These are phyloP conservation scores for Teinopalpus imperialis DNA, from an alignment of 2,888 invertebrate species.

Conservation along the genomic window DNA sequence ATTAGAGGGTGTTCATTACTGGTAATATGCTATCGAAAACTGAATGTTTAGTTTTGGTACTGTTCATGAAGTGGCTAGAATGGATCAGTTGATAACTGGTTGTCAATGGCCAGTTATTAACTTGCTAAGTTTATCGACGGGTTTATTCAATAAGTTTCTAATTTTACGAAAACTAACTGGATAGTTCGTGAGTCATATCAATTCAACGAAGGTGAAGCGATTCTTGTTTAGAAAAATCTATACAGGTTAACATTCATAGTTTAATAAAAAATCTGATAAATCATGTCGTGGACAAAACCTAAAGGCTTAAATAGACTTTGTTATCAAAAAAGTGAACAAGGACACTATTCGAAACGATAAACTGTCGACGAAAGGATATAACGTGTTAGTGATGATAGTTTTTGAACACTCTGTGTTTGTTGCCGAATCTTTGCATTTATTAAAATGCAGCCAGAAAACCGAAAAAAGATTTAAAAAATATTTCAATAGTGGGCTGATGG, in stretches of 20 bases:
- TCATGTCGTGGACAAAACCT: slow-evolving; percentile 9
- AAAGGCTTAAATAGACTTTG: slow-evolving; percentile 11
- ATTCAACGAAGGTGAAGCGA: neutral
- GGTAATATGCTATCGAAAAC: too few relatives aligned
- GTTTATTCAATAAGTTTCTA: too few relatives aligned
- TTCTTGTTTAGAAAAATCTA: neutral
- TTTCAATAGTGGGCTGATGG: slow-evolving; percentile 17
- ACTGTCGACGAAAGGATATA: slow-evolving; percentile 8
- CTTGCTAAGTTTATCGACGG: too few relatives aligned
- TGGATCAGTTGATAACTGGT: too few relatives aligned
- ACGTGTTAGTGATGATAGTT: slow-evolving; percentile 14
- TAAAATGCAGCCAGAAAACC: slow-evolving; percentile 19
- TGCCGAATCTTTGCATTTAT: slow-evolving; percentile 15
- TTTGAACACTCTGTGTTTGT: slow-evolving; percentile 13
- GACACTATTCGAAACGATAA: slow-evolving; percentile 17
- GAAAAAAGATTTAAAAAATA: slow-evolving; percentile 17
- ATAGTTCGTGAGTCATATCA: neutral
- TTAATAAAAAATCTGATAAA: slow-evolving; percentile 2
- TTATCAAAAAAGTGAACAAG: slow-evolving; percentile 15
- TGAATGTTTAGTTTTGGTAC: too few relatives aligned
- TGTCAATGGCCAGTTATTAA: too few relatives aligned
- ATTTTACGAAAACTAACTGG: slow-evolving; percentile 27
- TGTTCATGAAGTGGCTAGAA: too few relatives aligned
- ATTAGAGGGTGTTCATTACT: too few relatives aligned
- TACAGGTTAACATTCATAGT: neutral